Base-by-base conservation (phyloP, 2,888 invertebrate species). In the Leptogaster cylindrica region DNA sequence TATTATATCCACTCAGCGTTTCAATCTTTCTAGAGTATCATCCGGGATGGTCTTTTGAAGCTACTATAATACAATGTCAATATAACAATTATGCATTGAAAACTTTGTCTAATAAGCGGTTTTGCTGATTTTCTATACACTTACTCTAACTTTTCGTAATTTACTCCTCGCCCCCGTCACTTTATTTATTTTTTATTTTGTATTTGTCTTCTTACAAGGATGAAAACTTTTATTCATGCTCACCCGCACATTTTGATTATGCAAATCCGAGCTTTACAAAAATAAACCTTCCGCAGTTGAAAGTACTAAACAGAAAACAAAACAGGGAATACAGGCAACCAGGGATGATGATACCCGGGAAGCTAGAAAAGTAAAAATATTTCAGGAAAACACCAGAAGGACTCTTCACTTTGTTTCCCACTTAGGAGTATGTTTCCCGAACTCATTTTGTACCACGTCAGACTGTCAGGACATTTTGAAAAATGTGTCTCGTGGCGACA, bases 401-500 rank as follows among this genome's bases (percentile, higher is more conserved):
- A 61, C 61, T 44, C 44, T 61, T 44, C 44, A 25, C 44, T 61
- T 44, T 44, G 61, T 44, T 61, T 44, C 31, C 41, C 28, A 44
- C 44, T 61, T 27, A 61, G 61, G 27, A 44, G 61, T 44, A 61
- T 61, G 48, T 64, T 50, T 64, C 33, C 50, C 48, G 48, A 50
- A 48, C 48, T 64, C 64, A 64, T 64, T 64, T 64, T 64, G 48
- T 50, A 25, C 33, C 33, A 65, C 50, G 67, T 67, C 67, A 63
- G 39, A 36, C 67, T 67, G 67, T 67, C 67, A 67, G 67, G 61
- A 67, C 50, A 67, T 50, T 67, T 61, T 67, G 67, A 67, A 63
- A 67, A 67, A 67, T 67, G 67, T 63, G 67, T 67, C 61, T 67
- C 61, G 50, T 67, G 67, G 46, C 61, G 67, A 67, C 67, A 67